Evolutionary conservation across 2,113 vertebrate species (phyloP).

Genomic region (Clinocottus analis): DNA sequence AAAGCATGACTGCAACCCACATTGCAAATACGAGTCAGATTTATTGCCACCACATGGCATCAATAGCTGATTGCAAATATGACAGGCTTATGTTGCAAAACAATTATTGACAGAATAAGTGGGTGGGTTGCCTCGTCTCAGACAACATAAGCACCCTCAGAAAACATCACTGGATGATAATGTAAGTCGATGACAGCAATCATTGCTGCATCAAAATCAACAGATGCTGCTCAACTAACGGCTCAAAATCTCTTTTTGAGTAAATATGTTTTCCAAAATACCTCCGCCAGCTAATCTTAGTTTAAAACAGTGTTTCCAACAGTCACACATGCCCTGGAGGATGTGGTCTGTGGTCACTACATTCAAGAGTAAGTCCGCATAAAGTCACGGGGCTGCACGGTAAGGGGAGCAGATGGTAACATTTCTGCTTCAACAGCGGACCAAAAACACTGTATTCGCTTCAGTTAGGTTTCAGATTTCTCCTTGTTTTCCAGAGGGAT

Average conservation of each 20-base stretch:
- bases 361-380: conserved; percentile 55
- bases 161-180: conserved; percentile 20
- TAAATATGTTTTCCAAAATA: conserved; percentile 44
- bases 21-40: not conserved
- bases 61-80: conserved; percentile 35
- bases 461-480: conserved; percentile 21
- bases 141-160: not conserved
- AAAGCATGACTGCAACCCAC: conserved; percentile 15
- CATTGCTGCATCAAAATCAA: conserved; percentile 13
- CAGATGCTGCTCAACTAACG: not conserved
- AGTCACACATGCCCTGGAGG: conserved; percentile 59
- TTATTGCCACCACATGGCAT: conserved; percentile 4
- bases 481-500: conserved; percentile 26
- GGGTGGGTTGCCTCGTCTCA: conserved; percentile 4
- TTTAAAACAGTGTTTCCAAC: conserved; percentile 38
- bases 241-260: conserved; percentile 9
- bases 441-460: conserved; percentile 33
- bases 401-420: conserved; percentile 67
- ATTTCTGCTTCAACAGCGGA: conserved; percentile 49
- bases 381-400: conserved; percentile 51
- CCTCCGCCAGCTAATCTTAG: conserved; percentile 47
- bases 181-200: conserved; percentile 8
- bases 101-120: conserved; percentile 24
- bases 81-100: conserved; percentile 24
- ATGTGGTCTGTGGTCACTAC: conserved; percentile 81